These are phyloP conservation scores for Achroia grisella DNA, from an alignment of 1,140 invertebrate genomes.

Conservation along the genomic window DNA sequence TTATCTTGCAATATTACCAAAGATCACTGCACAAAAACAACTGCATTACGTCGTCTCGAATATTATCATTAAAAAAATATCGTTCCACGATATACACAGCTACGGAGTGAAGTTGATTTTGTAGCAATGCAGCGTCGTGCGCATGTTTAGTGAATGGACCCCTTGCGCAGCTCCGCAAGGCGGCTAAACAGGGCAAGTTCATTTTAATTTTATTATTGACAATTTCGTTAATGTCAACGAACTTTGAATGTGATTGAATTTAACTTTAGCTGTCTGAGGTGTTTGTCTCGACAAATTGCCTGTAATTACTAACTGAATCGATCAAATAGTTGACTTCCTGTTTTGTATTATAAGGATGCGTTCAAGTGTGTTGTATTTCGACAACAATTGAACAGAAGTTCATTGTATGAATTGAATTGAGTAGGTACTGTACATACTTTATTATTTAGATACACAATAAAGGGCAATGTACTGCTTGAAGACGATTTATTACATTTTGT, in stretches of 20 bases:
- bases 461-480: neutral
- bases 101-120: conserved; percentile 60
- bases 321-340: conserved; percentile 9
- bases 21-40: conserved; percentile 7
- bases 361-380: neutral
- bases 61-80: conserved; percentile 37
- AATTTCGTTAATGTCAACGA: conserved; percentile 51
- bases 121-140: conserved; percentile 68
- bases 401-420: neutral
- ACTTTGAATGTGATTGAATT: conserved; percentile 18
- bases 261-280: no score
- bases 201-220: conserved; percentile 64
- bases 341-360: neutral
- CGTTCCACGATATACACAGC: conserved; percentile 29
- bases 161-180: conserved; percentile 52
- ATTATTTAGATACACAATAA: neutral
- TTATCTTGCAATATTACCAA: conserved; percentile 10
- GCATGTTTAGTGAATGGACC: conserved; percentile 52
- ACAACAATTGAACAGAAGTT: neutral
- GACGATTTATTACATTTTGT: no score
- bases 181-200: conserved; percentile 29
- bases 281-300: no score
- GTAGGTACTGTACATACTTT: neutral
- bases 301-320: conserved; percentile 4
- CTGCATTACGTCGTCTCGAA: conserved; percentile 26